Evolutionary conservation across 2,113 vertebrate species (phyloP).

Genomic region (Menura novaehollandiae): DNA sequence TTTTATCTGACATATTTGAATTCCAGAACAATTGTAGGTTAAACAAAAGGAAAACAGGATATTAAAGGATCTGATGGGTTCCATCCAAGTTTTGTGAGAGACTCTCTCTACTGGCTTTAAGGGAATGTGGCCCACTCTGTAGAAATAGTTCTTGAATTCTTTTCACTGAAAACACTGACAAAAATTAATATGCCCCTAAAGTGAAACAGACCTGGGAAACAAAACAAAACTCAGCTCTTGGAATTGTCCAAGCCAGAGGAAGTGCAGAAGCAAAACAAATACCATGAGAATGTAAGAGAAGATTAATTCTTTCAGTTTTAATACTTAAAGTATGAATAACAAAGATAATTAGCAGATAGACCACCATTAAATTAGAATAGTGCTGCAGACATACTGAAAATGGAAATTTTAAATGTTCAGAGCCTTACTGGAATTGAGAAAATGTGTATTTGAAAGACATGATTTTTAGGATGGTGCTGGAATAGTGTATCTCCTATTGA

Average conservation of each 20-base stretch:
- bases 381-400: background rate
- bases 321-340: background rate
- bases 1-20: background rate
- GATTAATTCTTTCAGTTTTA: background rate
- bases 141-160: conserved; percentile 29
- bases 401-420: background rate
- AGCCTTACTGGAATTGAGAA: background rate
- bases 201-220: conserved; percentile 44
- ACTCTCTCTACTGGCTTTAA: background rate
- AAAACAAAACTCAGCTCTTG: background rate
- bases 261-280: conserved; percentile 9
- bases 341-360: background rate
- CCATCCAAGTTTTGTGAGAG: background rate
- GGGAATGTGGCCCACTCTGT: conserved; percentile 3
- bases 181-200: conserved; percentile 24
- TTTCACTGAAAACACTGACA: background rate
- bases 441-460: background rate
- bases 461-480: background rate
- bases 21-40: background rate
- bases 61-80: background rate
- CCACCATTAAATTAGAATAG: background rate
- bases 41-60: conserved; percentile 27
- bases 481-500: background rate
- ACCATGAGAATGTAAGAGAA: background rate
- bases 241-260: background rate